These are phyloP conservation scores for Sebastes cheni DNA, from an alignment of 2,797 vertebrate species.

Conservation along the genomic window DNA sequence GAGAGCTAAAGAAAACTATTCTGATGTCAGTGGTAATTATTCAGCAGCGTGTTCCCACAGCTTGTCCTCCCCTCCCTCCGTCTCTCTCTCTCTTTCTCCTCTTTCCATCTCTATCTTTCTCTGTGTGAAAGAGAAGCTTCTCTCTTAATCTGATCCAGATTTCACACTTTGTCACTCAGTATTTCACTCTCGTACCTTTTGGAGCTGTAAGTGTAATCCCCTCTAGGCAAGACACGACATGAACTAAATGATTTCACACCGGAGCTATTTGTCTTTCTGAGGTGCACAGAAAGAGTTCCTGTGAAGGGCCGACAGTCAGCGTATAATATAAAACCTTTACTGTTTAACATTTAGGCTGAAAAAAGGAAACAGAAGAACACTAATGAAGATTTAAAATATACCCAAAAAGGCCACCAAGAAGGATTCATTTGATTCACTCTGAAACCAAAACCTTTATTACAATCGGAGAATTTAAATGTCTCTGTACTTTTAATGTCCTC, in stretches of 20 bases:
- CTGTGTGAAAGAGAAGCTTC: slow-evolving; percentile 49
- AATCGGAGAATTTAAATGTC: background rate
- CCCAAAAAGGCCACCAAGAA: background rate
- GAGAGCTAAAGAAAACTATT: slow-evolving; percentile 83
- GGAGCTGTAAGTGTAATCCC: slow-evolving; percentile 69
- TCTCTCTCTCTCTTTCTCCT: background rate
- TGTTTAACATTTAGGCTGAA: slow-evolving; percentile 2
- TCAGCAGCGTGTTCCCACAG: slow-evolving; percentile 75
- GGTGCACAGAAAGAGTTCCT: slow-evolving; percentile 11
- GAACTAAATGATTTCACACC: slow-evolving; percentile 79
- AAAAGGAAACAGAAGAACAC: background rate
- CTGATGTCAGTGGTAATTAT: slow-evolving; percentile 81
- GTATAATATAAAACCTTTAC: slow-evolving; percentile 9
- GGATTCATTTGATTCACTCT: background rate
- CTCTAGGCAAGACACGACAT: slow-evolving; percentile 75
- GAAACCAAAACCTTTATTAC: background rate
- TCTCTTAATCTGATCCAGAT: slow-evolving; percentile 77
- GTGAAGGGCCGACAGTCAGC: background rate
- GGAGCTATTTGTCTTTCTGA: slow-evolving; percentile 70
- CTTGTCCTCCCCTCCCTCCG: slow-evolving; percentile 46
- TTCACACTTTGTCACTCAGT: slow-evolving; percentile 79
- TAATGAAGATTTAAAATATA: slow-evolving; percentile 5
- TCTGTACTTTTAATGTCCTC: background rate
- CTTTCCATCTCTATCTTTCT: background rate
- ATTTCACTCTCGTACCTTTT: slow-evolving; percentile 59